These are phyloP conservation scores for Andrena dorsata DNA, from an alignment of 2,888 invertebrate genomes.

Conservation along the genomic window DNA sequence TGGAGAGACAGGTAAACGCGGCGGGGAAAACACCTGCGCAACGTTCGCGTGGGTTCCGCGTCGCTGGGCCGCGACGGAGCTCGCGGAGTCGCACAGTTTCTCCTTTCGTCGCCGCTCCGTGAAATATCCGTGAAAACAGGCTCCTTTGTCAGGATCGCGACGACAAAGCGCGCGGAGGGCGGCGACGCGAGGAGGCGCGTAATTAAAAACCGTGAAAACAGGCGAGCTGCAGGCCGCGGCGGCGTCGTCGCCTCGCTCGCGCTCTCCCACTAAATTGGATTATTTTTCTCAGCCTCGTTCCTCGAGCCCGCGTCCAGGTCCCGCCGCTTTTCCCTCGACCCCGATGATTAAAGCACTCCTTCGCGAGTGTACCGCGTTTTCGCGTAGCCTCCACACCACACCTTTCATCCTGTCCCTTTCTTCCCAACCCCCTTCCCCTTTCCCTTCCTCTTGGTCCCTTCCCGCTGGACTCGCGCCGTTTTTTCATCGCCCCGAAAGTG, in stretches of 20 bases:
- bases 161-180: slow-evolving; percentile 62
- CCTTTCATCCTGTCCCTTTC: background rate
- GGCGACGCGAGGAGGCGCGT: slow-evolving; percentile 62
- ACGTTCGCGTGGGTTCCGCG: background rate
- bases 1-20: slow-evolving; percentile 6
- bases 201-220: slow-evolving; percentile 82
- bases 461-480: slow-evolving; percentile 17
- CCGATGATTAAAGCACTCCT: slow-evolving; percentile 64
- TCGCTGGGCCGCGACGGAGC: slow-evolving; percentile 30
- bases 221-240: slow-evolving; percentile 63
- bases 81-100: slow-evolving; percentile 44
- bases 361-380: slow-evolving; percentile 50
- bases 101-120: slow-evolving; percentile 41
- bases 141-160: slow-evolving; percentile 73
- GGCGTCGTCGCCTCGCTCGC: slow-evolving; percentile 56
- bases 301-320: slow-evolving; percentile 33
- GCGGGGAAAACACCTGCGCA: background rate
- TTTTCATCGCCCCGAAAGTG: slow-evolving; percentile 48
- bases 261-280: slow-evolving; percentile 79
- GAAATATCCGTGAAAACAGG: slow-evolving; percentile 70
- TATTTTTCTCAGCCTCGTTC: slow-evolving; percentile 78
- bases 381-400: slow-evolving; percentile 27
- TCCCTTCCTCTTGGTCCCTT: background rate
- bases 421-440: background rate
- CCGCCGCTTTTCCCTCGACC: slow-evolving; percentile 30